These are phyloP conservation scores for Homarus americanus DNA, from an alignment of 1,140 invertebrate genomes.

Conservation along the genomic window DNA sequence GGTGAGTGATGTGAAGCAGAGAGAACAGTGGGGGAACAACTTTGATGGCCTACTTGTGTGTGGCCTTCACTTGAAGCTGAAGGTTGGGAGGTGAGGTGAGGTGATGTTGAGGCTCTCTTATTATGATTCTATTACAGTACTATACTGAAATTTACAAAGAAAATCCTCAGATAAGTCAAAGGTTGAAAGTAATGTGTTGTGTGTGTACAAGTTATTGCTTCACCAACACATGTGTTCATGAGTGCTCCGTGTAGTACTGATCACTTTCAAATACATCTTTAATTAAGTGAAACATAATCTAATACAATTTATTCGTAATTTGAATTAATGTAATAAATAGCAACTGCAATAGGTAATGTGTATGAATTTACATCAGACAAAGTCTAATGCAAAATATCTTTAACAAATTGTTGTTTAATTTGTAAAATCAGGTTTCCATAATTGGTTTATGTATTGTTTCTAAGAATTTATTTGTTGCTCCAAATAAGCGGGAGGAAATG, in stretches of 20 bases:
- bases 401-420: not conserved
- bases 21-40: constrained; percentile 3
- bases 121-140: no score
- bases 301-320: not conserved
- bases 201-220: not conserved
- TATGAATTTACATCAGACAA: not conserved
- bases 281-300: not conserved
- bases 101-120: no score
- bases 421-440: no score
- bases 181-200: no score
- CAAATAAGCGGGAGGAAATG: constrained; percentile 14
- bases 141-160: no score
- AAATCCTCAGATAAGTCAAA: no score
- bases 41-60: not conserved
- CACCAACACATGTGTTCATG: not conserved
- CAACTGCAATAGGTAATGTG: not conserved
- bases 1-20: constrained; percentile 26
- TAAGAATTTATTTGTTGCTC: not conserved
- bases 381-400: not conserved
- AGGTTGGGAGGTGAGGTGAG: no score
- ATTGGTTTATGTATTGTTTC: not conserved
- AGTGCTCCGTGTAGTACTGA: not conserved
- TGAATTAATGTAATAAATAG: not conserved
- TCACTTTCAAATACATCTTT: not conserved
- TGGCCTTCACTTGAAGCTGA: no score